These are phyloP conservation scores for Hydropotes inermis DNA, from an alignment of 2,113 vertebrate species.

Conservation along the genomic window DNA sequence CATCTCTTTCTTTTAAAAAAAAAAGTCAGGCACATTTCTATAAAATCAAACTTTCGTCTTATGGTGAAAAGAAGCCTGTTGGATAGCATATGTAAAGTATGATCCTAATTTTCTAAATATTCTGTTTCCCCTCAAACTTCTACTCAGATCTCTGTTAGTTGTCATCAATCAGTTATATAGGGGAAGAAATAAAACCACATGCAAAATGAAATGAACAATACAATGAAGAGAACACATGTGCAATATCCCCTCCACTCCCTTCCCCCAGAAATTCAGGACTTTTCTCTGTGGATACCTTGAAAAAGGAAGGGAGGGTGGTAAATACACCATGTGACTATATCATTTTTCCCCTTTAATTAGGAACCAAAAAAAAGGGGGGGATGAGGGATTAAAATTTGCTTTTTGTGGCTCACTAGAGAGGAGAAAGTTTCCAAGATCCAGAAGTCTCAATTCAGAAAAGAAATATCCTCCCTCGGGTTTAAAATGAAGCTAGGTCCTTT, in stretches of 20 bases:
- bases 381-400: not conserved
- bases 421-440: slow-evolving; percentile 41
- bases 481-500: not conserved
- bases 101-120: not conserved
- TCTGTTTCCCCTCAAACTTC: not conserved
- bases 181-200: not conserved
- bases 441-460: slow-evolving; percentile 27
- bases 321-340: not conserved
- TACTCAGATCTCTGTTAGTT: not conserved
- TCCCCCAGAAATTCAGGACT: not conserved
- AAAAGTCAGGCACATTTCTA: not conserved
- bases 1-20: not conserved
- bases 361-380: not conserved
- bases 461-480: not conserved
- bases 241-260: not conserved
- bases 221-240: not conserved
- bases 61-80: not conserved
- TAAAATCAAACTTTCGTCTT: slow-evolving; percentile 3
- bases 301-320: not conserved
- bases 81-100: slow-evolving; percentile 12
- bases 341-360: not conserved
- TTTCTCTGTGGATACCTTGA: not conserved
- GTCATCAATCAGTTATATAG: not conserved
- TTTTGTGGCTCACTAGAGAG: not conserved
- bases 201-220: not conserved